Evolutionary conservation across 2,888 invertebrate genomes (phyloP), one percentile per base, ranked within the genome.

Genomic region (Eupelmus urozonus): DNA sequence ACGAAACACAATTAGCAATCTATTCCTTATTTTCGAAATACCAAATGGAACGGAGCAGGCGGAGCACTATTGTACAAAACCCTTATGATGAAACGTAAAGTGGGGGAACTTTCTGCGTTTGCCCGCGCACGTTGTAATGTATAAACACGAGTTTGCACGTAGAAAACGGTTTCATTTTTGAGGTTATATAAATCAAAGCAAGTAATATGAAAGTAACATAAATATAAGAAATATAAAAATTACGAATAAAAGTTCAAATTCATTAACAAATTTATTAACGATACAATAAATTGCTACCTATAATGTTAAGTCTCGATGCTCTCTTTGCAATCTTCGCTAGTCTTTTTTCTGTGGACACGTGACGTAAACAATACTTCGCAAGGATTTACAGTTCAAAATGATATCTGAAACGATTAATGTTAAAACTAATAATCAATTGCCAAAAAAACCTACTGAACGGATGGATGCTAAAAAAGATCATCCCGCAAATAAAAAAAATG

Each of bases 141-240:
- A n/a, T n/a, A n/a, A n/a, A n/a, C n/a, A n/a, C n/a, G n/a, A n/a
- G n/a, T n/a, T n/a, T n/a, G n/a, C n/a, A n/a, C n/a, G n/a, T n/a
- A n/a, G n/a, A n/a, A n/a, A n/a, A n/a, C n/a, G n/a, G 57, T 57
- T 66, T 5, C 3, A 45, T 9, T 75, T 60, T 75, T 67, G 40
- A 75, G 75, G 74, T 74, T 74, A 74, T 49, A 9, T 23, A 18
- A 9, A 45, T 27, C 40, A 66, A 66, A 62, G 34, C 40, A 53
- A 72, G 62, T 62, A 25, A n/a, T 23, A 25, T 27, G 5, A 25
- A 42, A 57, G 13, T n/a, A 45, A 25, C 16, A 18, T 62, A 11
- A 20, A 1, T 23, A 2, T 53, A 23, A 49, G 2, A 49, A 40
- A 40, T 20, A n/a, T 1, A 25, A 70, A 49, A 59, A 42, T 23